Evolutionary conservation across 2,888 invertebrate species (phyloP), one percentile per base, ranked within the genome.

Genomic region (Tenthredo scrophulariae): DNA sequence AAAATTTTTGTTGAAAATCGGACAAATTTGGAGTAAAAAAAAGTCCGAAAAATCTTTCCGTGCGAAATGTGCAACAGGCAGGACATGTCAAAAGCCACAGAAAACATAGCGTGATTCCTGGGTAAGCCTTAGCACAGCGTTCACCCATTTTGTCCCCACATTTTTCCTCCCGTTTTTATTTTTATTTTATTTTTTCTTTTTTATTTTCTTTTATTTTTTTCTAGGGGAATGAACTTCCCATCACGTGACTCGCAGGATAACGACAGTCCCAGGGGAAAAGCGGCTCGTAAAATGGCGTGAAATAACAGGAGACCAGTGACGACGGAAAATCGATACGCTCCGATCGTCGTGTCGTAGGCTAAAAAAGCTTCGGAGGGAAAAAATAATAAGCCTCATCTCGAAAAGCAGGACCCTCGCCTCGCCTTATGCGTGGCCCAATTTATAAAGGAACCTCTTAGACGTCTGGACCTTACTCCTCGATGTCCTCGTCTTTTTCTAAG

Each of bases 321-420:
- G 80, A 80, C 80, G 80, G 80, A 62, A 80, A 80, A 80, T 80
- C 80, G 62, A 80, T 80, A 80, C n/a, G n/a, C 62, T 40, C 37
- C 80, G 80, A 80, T 80, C 80, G 58, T 62, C 33, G 9, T 33
- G 29, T 33, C 46, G 18, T 50, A 54, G 40, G 40, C n/a, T 26
- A 80, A 80, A 80, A 80, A 80, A 22, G 50, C 80, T 58, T 80
- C 22, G 62, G 40, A 80, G 58, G 80, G 62, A 62, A 80, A 58
- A 80, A 80, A 80, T 80, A 80, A 80, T 80, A 80, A 80, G 80
- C 80, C 80, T 80, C 80, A 80, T 80, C 62, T 80, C 80, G 62
- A 50, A 62, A 77, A 40, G 58, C 62, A n/a, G 58, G 80, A 62
- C 62, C 80, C 62, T 80, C 26, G 62, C 46, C 33, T 33, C 50